Conservation (phyloP, 2,113 vertebrate species). For the Cyrtonyx montezumae region DNA sequence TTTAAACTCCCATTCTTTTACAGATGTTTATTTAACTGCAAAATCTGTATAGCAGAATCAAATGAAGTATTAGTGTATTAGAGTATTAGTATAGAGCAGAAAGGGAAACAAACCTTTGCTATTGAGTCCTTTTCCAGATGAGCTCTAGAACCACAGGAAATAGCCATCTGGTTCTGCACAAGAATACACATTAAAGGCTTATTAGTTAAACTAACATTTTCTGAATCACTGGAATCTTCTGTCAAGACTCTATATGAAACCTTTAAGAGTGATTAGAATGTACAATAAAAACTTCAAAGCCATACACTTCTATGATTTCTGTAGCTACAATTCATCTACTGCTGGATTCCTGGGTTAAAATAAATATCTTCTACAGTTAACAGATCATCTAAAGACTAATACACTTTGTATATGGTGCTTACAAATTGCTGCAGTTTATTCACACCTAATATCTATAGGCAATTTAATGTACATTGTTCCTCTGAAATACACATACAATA, state of each 20-base stretch:
- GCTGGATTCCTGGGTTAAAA: background rate
- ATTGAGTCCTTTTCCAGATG: slow-evolving; percentile 93
- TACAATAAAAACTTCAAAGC: background rate
- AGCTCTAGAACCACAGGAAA: slow-evolving; percentile 97
- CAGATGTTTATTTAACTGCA: background rate
- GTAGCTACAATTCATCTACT: background rate
- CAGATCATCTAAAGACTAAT: background rate
- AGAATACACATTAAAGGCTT: background rate
- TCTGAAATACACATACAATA: background rate
- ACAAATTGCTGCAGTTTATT: background rate
- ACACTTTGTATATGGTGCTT: background rate
- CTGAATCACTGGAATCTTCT: background rate
- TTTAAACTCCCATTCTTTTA: background rate
- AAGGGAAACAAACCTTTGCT: slow-evolving; percentile 84
- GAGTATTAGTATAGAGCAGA: background rate
- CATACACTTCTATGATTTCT: background rate
- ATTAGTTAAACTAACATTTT: background rate
- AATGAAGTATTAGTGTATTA: too few relatives aligned
- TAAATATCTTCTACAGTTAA: background rate
- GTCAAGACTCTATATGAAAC: background rate
- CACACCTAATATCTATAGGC: background rate
- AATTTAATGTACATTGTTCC: background rate
- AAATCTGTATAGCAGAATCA: background rate
- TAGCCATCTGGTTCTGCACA: slow-evolving; percentile 89
- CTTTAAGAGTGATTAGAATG: background rate